Conservation (phyloP, 2,113 vertebrate genomes). For the Tachuris rubrigastra region DNA sequence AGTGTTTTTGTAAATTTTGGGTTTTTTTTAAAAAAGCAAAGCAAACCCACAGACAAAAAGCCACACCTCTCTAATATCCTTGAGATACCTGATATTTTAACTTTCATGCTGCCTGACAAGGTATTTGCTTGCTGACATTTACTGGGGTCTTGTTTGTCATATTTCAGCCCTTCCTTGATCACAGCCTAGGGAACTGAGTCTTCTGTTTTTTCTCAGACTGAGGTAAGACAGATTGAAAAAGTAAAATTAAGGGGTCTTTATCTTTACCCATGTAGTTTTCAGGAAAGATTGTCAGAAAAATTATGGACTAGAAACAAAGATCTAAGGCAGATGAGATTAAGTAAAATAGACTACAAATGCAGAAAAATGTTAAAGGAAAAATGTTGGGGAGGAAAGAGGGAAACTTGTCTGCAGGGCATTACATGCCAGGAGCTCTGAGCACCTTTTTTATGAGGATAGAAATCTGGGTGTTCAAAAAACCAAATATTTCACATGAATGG, state of each 20-base stretch:
- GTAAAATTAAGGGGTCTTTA: neutral
- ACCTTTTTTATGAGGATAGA: neutral
- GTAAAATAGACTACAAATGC: neutral
- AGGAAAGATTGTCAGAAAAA: neutral
- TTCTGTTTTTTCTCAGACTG: neutral
- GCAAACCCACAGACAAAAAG: neutral
- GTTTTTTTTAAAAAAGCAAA: neutral
- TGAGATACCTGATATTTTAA: neutral
- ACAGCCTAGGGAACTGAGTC: neutral
- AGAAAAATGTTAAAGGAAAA: neutral
- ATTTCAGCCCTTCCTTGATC: neutral
- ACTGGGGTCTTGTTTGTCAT: neutral
- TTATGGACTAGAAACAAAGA: neutral
- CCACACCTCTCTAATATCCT: neutral
- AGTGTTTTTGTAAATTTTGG: neutral
- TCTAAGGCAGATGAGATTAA: neutral
- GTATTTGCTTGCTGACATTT: neutral
- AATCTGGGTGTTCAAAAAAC: neutral
- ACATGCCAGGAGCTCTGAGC: neutral
- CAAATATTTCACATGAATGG: neutral
- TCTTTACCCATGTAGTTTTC: neutral
- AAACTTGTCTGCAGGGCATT: neutral
- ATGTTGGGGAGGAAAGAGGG: neutral
- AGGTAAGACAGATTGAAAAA: neutral
- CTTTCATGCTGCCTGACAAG: rapidly evolving